These are phyloP conservation scores for Zelostemma sp. DNA, from an alignment of 1,140 invertebrate species.

Conservation along the genomic window DNA sequence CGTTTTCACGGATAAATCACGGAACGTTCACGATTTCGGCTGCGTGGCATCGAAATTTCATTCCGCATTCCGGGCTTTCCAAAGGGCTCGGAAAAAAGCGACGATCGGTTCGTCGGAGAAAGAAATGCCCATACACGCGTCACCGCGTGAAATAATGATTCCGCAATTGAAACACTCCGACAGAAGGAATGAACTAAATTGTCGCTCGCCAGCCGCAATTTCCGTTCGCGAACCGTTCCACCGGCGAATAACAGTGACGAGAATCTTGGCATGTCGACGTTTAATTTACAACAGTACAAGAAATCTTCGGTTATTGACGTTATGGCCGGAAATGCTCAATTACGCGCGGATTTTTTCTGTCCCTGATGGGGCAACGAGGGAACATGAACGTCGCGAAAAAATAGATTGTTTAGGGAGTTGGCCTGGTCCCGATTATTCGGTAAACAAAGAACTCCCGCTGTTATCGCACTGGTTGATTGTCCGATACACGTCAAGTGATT, in stretches of 20 bases:
- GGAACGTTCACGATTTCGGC: too few relatives aligned
- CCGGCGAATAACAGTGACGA: constrained; percentile 9
- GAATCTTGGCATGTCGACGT: constrained; percentile 39
- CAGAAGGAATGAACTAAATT: constrained; percentile 45
- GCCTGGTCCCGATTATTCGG: too few relatives aligned
- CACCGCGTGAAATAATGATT: constrained; percentile 37
- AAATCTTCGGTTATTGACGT: constrained; percentile 38
- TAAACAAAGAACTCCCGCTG: too few relatives aligned
- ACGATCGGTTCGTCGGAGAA: background rate
- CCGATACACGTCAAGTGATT: too few relatives aligned
- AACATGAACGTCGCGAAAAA: too few relatives aligned
- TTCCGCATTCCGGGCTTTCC: too few relatives aligned
- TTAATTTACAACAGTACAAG: constrained; percentile 38
- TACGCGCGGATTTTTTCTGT: constrained; percentile 20
- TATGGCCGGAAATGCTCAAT: constrained; percentile 34
- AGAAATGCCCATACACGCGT: constrained; percentile 26
- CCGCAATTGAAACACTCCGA: constrained; percentile 39
- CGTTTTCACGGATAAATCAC: too few relatives aligned
- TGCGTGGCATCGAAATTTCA: too few relatives aligned
- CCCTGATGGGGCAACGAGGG: constrained; percentile 14
- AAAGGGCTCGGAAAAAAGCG: background rate
- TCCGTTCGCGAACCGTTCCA: constrained; percentile 23
- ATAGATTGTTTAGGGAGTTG: too few relatives aligned
- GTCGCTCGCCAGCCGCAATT: constrained; percentile 38
- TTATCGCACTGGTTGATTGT: too few relatives aligned